phyloP scores from a whole-genome alignment of 2,888 invertebrate species.

The Tetheella fluctuosa region DNA sequence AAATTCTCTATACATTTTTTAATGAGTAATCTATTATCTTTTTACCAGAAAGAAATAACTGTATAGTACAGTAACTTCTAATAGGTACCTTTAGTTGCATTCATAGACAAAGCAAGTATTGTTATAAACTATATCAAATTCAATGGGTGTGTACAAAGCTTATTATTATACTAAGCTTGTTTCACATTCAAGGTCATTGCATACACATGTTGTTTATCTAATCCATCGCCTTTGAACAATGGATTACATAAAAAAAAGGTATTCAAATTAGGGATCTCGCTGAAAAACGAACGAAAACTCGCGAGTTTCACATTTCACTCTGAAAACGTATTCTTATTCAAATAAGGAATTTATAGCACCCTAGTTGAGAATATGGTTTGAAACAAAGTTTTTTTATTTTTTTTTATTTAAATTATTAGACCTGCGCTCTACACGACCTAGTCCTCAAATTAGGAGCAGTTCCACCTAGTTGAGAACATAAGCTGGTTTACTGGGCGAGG shows the following conservation, averaged over 20 bases:
- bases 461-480: not conserved
- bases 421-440: not conserved
- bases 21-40: no score
- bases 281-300: not conserved
- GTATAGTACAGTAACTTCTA: not conserved
- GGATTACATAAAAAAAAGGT: constrained; percentile 25
- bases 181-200: constrained; percentile 51
- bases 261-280: not conserved
- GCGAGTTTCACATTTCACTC: not conserved
- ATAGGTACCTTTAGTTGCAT: not conserved
- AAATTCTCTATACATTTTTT: no score
- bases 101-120: not conserved
- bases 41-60: no score
- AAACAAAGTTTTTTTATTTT: not conserved
- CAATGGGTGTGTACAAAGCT: constrained; percentile 48
- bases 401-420: not conserved
- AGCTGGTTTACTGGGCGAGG: constrained; percentile 3
- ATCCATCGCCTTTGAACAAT: constrained; percentile 33
- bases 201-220: constrained; percentile 48
- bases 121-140: constrained; percentile 35
- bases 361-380: not conserved
- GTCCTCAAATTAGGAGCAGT: not conserved
- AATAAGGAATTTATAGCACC: not conserved
- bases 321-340: not conserved
- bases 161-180: constrained; percentile 43